phyloP scores from a whole-genome alignment of 2,113 vertebrate genomes.

The Albula glossodonta region DNA sequence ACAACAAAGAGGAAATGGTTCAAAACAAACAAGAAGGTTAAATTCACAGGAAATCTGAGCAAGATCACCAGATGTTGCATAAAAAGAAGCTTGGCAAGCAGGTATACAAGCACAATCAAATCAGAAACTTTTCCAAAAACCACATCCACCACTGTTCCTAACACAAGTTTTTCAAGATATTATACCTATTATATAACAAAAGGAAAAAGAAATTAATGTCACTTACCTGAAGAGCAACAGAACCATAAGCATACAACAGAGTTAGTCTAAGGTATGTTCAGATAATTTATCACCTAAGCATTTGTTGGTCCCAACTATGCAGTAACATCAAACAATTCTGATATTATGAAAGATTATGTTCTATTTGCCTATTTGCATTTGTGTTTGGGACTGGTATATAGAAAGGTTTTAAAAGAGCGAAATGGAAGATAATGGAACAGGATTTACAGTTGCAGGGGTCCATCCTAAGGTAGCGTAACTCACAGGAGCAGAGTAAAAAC shows the following conservation, averaged over 20 bases:
- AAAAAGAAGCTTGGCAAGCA: conserved; percentile 2
- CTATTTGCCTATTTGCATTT: too few species aligned
- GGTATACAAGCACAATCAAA: neutral
- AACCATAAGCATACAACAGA: neutral
- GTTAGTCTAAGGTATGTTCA: too few species aligned
- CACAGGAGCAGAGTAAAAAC: too few species aligned
- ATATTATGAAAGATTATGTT: too few species aligned
- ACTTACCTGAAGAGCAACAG: neutral
- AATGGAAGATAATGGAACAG: too few species aligned
- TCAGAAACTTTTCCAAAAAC: neutral
- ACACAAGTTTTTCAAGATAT: neutral
- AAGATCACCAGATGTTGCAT: conserved; percentile 11
- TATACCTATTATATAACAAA: neutral
- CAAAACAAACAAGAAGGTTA: neutral
- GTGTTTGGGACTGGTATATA: too few species aligned
- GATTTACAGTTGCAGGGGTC: too few species aligned
- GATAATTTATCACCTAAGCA: too few species aligned
- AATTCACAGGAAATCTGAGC: neutral
- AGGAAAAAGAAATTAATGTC: neutral
- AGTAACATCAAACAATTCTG: too few species aligned
- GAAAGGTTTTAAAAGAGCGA: too few species aligned
- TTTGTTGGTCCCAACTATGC: too few species aligned
- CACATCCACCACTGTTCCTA: neutral
- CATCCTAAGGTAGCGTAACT: too few species aligned
- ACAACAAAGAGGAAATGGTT: neutral